Percentiles rank a stretch among this genome's conserved stretches.
phyloP scores from a whole-genome alignment of 2,888 invertebrate species.

The Diaprepes abbreviatus region DNA sequence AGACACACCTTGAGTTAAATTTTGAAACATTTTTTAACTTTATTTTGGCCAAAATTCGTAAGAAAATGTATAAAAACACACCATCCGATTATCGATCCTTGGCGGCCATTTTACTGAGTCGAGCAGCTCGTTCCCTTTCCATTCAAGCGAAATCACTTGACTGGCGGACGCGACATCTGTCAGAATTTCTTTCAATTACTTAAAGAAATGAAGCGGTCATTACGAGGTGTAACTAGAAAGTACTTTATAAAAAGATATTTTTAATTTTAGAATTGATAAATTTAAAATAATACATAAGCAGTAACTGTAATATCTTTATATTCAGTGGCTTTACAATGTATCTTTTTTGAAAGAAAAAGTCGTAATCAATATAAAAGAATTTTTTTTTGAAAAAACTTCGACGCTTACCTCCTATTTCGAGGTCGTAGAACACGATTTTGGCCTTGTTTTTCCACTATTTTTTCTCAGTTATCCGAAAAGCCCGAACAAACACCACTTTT shows the following conservation, averaged over 20 bases:
- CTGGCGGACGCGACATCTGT: slow-evolving; percentile 29
- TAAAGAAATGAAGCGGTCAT: not conserved
- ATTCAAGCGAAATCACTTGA: slow-evolving; percentile 46
- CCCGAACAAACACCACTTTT: no score
- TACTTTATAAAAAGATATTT: not conserved
- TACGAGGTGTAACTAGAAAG: not conserved
- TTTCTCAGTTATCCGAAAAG: no score
- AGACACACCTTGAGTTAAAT: slow-evolving; percentile 25
- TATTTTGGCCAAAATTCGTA: slow-evolving; percentile 30
- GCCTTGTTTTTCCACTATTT: no score
- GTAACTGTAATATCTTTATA: no score
- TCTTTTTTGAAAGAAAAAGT: no score
- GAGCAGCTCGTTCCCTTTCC: slow-evolving; percentile 46
- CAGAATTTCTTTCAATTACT: not conserved
- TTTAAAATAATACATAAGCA: no score
- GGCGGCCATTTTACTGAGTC: slow-evolving; percentile 61
- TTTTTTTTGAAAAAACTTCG: no score
- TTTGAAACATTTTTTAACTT: slow-evolving; percentile 22
- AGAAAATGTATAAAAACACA: slow-evolving; percentile 57
- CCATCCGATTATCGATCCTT: slow-evolving; percentile 62
- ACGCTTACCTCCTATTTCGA: no score
- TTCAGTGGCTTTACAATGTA: no score
- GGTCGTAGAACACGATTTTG: no score
- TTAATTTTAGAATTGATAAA: no score
- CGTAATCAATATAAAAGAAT: no score